Conservation (phyloP, 2,888 invertebrate genomes). For the Phortica magna region DNA sequence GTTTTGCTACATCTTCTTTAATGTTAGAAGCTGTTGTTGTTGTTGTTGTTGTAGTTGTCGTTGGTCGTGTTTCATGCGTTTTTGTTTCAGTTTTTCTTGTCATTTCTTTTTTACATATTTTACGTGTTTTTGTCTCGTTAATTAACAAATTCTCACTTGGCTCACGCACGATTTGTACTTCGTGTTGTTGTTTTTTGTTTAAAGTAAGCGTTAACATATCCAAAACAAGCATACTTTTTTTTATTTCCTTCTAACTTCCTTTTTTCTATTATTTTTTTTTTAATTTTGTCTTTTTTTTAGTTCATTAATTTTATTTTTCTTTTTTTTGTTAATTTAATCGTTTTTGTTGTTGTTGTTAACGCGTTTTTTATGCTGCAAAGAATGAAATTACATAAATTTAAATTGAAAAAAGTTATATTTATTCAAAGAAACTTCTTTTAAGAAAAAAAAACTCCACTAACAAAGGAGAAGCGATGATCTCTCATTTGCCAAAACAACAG, state of each 20-base stretch:
- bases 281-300: neutral
- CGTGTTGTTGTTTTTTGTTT: conserved; percentile 45
- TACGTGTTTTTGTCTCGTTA: conserved; percentile 40
- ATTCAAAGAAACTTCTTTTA: no score
- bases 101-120: conserved; percentile 45
- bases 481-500: no score
- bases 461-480: no score
- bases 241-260: neutral
- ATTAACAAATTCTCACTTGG: conserved; percentile 15
- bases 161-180: neutral
- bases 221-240: conserved; percentile 61
- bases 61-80: neutral
- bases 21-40: conserved; percentile 30
- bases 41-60: conserved; percentile 31
- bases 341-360: no score
- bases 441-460: no score
- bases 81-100: conserved; percentile 39
- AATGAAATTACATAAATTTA: no score
- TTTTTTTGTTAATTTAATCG: neutral
- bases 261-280: neutral
- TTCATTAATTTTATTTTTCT: neutral
- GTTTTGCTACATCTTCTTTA: conserved; percentile 37
- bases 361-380: no score
- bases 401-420: no score
- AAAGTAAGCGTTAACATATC: conserved; percentile 64